Percentiles rank a stretch among this genome's conserved stretches.
phyloP scores from a whole-genome alignment of 2,797 vertebrate species.

The Trematocara caparti region DNA sequence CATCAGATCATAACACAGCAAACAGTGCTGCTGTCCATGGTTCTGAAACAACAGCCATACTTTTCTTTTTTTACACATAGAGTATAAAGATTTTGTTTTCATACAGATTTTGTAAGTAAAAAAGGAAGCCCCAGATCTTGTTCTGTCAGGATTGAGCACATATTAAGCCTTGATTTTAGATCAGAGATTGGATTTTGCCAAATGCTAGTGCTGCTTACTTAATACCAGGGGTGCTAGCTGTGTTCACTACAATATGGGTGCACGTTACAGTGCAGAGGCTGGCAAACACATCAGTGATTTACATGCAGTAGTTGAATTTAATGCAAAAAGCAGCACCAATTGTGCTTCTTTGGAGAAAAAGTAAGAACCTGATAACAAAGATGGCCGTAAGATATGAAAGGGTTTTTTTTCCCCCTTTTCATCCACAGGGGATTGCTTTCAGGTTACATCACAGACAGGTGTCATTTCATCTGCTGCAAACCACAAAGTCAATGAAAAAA shows the following conservation, averaged over 20 bases:
- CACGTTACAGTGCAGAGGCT: background rate
- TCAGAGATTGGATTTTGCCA: background rate
- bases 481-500: conserved; percentile 1
- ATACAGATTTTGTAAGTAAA: background rate
- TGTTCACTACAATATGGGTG: background rate
- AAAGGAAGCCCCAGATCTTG: background rate
- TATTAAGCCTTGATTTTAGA: background rate
- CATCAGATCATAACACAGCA: background rate
- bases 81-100: background rate
- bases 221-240: background rate
- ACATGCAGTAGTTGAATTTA: background rate
- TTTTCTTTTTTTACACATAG: background rate
- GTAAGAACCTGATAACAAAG: background rate
- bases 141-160: background rate
- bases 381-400: background rate
- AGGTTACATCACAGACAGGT: conserved; percentile 33
- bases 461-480: conserved; percentile 18
- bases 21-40: background rate
- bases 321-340: background rate
- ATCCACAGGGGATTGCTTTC: conserved; percentile 6
- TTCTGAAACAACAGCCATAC: background rate
- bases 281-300: background rate
- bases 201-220: background rate
- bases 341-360: background rate
- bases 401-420: background rate